Conservation (phyloP, 2,888 invertebrate species). For the Cephonodes hylas region DNA sequence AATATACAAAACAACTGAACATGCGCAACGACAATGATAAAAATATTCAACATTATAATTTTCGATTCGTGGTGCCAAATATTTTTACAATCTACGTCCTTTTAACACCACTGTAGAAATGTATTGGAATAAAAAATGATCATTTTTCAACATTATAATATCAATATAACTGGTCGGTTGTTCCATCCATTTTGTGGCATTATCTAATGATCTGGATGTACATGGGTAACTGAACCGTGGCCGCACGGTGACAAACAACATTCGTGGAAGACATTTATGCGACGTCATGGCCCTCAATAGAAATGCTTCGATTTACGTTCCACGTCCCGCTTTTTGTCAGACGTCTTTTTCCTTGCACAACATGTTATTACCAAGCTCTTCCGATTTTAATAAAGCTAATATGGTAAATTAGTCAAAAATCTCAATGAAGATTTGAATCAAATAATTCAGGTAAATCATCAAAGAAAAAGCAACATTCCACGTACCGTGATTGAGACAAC, state of each 20-base stretch:
- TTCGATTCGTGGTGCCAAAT: too few species aligned
- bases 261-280: slow-evolving; percentile 72
- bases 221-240: slow-evolving; percentile 25
- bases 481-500: slow-evolving; percentile 39
- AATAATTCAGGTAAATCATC: background rate
- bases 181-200: slow-evolving; percentile 40
- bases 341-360: slow-evolving; percentile 49
- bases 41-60: too few species aligned
- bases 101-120: background rate
- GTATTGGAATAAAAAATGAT: slow-evolving; percentile 14
- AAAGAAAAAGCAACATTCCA: slow-evolving; percentile 2
- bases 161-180: slow-evolving; percentile 43
- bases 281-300: slow-evolving; percentile 75
- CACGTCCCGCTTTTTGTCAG: slow-evolving; percentile 58
- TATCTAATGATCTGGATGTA: slow-evolving; percentile 58
- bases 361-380: background rate
- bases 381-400: background rate
- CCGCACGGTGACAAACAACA: slow-evolving; percentile 75
- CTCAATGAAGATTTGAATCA: background rate
- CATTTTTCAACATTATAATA: slow-evolving; percentile 58
- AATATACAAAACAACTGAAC: too few species aligned
- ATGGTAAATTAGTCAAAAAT: background rate
- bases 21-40: too few species aligned
- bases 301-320: slow-evolving; percentile 72
- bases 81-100: background rate